Percentiles rank a stretch among this genome's conserved stretches.
phyloP scores from a whole-genome alignment of 2,113 vertebrate species.

The Australoheros scitulus region DNA sequence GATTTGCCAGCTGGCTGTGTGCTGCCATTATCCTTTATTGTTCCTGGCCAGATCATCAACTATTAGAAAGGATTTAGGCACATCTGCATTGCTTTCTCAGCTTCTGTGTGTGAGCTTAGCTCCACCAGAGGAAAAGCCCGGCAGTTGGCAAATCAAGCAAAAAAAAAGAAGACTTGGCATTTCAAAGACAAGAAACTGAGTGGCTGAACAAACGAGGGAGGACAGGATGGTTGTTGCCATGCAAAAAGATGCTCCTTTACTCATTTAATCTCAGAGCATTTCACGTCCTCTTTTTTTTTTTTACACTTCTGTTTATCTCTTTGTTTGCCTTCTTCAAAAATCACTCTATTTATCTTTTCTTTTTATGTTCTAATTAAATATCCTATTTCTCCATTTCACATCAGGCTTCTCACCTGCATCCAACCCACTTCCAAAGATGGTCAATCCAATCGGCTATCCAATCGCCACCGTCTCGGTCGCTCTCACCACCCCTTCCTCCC shows the following conservation, averaged over 20 bases:
- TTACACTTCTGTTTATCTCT: not conserved
- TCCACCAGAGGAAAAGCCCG: slow-evolving; percentile 26
- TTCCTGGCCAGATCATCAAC: slow-evolving; percentile 50
- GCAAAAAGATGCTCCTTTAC: slow-evolving; percentile 5
- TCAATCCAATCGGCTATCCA: not conserved
- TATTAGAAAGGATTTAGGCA: slow-evolving; percentile 44
- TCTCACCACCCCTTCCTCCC: not conserved
- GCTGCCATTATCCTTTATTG: slow-evolving; percentile 52
- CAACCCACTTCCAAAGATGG: not conserved
- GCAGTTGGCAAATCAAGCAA: slow-evolving; percentile 26
- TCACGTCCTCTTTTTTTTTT: not conserved
- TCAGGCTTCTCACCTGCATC: not conserved
- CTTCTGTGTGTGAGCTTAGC: slow-evolving; percentile 32
- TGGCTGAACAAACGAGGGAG: slow-evolving; percentile 45
- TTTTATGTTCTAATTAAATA: not conserved
- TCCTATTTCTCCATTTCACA: not conserved
- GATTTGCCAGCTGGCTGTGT: slow-evolving; percentile 49
- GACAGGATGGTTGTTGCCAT: slow-evolving; percentile 23
- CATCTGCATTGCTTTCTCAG: slow-evolving; percentile 44
- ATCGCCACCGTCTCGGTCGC: not conserved
- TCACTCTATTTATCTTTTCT: not conserved
- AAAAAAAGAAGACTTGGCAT: slow-evolving; percentile 36
- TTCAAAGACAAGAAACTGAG: slow-evolving; percentile 29
- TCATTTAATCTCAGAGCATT: not conserved
- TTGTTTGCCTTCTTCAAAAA: not conserved